Conservation (phyloP, 2,797 vertebrate genomes). For the Melanotaenia trifasciata region DNA sequence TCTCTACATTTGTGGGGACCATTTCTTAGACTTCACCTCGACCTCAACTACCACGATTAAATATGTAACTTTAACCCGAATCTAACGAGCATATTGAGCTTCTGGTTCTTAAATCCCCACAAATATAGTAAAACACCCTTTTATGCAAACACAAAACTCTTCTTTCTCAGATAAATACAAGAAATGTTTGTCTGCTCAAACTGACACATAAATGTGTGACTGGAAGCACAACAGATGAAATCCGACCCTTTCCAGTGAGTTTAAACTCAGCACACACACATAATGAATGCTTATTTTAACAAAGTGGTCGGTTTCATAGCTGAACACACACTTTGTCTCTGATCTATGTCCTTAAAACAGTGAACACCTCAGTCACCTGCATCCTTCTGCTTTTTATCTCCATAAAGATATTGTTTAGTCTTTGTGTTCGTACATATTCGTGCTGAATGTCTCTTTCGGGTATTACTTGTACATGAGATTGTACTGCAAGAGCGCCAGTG, state of each 20-base stretch:
- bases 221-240: background rate
- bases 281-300: background rate
- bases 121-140: background rate
- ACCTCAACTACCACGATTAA: too few relatives aligned
- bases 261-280: background rate
- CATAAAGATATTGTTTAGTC: background rate
- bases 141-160: too few relatives aligned
- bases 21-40: background rate
- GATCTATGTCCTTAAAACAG: slow-evolving; percentile 12
- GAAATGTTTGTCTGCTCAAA: too few relatives aligned
- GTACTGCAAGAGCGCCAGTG: slow-evolving; percentile 21
- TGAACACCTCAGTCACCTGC: background rate
- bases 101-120: background rate
- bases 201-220: too few relatives aligned
- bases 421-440: background rate
- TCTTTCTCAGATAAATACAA: background rate
- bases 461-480: slow-evolving; percentile 25
- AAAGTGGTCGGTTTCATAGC: background rate
- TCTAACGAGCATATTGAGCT: too few relatives aligned
- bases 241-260: background rate
- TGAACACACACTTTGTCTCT: slow-evolving; percentile 14
- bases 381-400: background rate
- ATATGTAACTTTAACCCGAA: too few relatives aligned
- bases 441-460: slow-evolving; percentile 51
- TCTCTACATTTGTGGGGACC: background rate